These are phyloP conservation scores for Herpailurus yagouaroundi DNA, from an alignment of 2,113 vertebrate species.

Conservation along the genomic window DNA sequence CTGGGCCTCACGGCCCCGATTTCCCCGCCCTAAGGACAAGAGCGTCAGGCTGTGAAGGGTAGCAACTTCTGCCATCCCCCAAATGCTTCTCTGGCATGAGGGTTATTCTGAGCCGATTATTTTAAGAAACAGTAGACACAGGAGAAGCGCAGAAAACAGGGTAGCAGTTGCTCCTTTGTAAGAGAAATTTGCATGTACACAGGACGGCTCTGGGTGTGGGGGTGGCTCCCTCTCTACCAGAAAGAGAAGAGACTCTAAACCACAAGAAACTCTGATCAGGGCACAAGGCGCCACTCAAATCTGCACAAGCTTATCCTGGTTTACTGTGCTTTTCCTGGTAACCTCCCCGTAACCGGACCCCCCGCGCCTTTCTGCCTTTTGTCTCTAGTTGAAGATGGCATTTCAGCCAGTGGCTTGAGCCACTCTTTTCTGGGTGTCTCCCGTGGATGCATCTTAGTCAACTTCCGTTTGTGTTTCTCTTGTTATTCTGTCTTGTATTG, in stretches of 20 bases:
- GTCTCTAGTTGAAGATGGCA: neutral
- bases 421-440: neutral
- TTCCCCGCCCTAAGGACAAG: too few relatives aligned
- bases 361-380: neutral
- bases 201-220: fast-evolving
- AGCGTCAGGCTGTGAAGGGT: fast-evolving
- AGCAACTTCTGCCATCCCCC: fast-evolving
- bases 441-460: neutral
- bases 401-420: neutral
- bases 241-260: too few relatives aligned
- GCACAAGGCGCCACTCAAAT: neutral
- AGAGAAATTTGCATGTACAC: neutral
- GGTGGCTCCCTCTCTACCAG: neutral
- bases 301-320: too few relatives aligned
- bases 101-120: neutral
- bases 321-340: neutral
- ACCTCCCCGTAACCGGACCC: fast-evolving
- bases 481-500: neutral
- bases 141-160: neutral
- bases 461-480: neutral
- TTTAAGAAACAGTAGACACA: neutral
- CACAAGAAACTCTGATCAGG: fast-evolving
- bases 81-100: neutral
- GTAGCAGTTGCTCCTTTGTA: neutral
- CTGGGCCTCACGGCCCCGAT: fast-evolving